Evolutionary conservation across 2,113 vertebrate genomes (phyloP), one percentile per base, ranked within the genome.

Genomic region (Cairina moschata): DNA sequence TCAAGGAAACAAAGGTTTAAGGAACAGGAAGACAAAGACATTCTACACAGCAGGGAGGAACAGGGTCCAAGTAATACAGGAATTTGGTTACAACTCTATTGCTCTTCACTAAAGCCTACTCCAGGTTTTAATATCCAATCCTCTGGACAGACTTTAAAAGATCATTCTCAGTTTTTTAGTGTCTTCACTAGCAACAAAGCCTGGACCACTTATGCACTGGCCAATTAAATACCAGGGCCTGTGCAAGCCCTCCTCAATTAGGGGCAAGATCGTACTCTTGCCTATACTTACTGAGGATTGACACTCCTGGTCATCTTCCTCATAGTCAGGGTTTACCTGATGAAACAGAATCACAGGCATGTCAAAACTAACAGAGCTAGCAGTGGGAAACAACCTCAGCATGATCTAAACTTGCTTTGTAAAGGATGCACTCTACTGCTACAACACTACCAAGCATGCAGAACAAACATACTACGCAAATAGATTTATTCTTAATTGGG

Each of bases 301-400:
- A 96, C 98, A 98, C 95, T 99, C 99, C 92, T 98, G 98, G 95
- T 98, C 98, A 96, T 99, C 99, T 97, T 99, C 99, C 97, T 99
- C 99, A 98, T 98, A 99, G 97, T 99, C 99, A 97, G 98, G 98
- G 98, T 99, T 99, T 97, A 98, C 99, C 99, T 99, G 98, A 96
- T 96, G 97, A 83, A 96, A 98, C 96, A 98, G 97, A 98, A 98
- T 95, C 98, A 97, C 93, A 97, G 96, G 97, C 97, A 98, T n/a
- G 97, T 98, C 97, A 98, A 97, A 94, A 91, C 69, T 96, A 96
- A 98, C 98, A 83, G 54, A 74, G 95, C 75, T 86, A 82, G 31
- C 74, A 13, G 80, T 1, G 69, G 88, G 71, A 98, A 98, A 76
- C 96, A 98, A 97, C 62, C 94, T 97, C 98, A 80, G 73, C n/a